Conservation (phyloP, 2,113 vertebrate species). For the Amblyornis subalaris region DNA sequence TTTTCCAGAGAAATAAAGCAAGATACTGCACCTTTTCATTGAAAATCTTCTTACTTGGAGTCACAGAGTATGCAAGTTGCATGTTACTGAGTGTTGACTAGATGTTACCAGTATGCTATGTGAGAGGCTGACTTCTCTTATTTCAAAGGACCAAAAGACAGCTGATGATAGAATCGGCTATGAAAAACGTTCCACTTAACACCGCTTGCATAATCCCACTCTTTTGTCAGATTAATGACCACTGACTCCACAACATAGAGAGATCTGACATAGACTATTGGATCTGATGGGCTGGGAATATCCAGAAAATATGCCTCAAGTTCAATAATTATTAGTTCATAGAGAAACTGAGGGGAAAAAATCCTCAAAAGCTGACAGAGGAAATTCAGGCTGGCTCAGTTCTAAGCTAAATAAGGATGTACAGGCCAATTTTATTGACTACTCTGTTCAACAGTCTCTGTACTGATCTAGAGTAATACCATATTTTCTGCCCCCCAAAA, state of each 20-base stretch:
- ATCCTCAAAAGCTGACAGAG: background rate
- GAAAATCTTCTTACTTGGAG: background rate
- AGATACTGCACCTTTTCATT: background rate
- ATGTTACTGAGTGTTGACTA: background rate
- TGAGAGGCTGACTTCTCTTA: background rate
- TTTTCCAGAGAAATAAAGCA: background rate
- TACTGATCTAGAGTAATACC: background rate
- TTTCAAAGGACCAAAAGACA: background rate
- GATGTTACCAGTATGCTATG: background rate
- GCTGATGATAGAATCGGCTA: background rate
- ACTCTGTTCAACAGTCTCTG: background rate
- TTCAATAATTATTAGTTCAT: background rate
- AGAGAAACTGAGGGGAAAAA: background rate
- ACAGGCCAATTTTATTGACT: background rate
- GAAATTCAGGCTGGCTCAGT: background rate
- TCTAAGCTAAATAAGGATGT: background rate
- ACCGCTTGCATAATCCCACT: background rate
- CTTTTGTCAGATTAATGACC: background rate
- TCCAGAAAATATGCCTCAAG: background rate
- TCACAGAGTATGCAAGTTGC: background rate
- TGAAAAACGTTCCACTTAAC: background rate
- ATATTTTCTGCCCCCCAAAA: background rate
- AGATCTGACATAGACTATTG: background rate
- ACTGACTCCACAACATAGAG: background rate
- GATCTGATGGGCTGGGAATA: background rate